Conservation (phyloP, 2,888 invertebrate genomes). For the Macroteleia sp. region DNA sequence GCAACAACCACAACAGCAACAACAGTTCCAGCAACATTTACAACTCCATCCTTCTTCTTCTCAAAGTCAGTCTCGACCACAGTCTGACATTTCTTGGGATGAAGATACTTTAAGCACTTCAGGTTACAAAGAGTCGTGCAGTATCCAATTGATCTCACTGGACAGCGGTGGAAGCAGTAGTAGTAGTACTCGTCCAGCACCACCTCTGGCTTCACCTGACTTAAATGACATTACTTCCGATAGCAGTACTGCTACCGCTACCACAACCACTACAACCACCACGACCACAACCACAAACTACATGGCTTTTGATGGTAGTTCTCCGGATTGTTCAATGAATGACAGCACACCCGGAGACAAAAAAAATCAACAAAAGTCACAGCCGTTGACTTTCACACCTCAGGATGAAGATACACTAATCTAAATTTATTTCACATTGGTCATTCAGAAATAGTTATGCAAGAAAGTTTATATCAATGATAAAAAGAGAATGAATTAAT, state of each 20-base stretch:
- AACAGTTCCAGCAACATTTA: too few relatives aligned
- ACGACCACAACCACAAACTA: constrained; percentile 83
- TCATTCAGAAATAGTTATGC: constrained; percentile 42
- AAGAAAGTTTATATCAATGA: constrained; percentile 11
- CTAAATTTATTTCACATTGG: constrained; percentile 82
- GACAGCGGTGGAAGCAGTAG: constrained; percentile 83
- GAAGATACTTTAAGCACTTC: constrained; percentile 93
- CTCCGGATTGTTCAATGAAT: constrained; percentile 87
- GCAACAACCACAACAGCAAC: constrained; percentile 45
- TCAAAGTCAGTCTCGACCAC: constrained; percentile 77
- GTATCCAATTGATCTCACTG: constrained; percentile 86
- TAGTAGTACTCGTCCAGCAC: constrained; percentile 71
- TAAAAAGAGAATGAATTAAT: too few relatives aligned
- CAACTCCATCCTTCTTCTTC: constrained; percentile 73
- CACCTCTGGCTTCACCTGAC: constrained; percentile 88
- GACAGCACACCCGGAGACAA: constrained; percentile 86
- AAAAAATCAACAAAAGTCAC: constrained; percentile 86
- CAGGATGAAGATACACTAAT: constrained; percentile 94
- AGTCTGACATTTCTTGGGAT: constrained; percentile 91
- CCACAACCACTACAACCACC: constrained; percentile 72
- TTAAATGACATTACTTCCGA: constrained; percentile 85
- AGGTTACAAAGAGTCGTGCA: constrained; percentile 90
- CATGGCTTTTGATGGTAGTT: constrained; percentile 85
- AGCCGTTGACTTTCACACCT: constrained; percentile 90
- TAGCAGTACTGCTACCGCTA: constrained; percentile 66